phyloP scores from a whole-genome alignment of 2,113 vertebrate genomes.

The Paedocypris sp. region DNA sequence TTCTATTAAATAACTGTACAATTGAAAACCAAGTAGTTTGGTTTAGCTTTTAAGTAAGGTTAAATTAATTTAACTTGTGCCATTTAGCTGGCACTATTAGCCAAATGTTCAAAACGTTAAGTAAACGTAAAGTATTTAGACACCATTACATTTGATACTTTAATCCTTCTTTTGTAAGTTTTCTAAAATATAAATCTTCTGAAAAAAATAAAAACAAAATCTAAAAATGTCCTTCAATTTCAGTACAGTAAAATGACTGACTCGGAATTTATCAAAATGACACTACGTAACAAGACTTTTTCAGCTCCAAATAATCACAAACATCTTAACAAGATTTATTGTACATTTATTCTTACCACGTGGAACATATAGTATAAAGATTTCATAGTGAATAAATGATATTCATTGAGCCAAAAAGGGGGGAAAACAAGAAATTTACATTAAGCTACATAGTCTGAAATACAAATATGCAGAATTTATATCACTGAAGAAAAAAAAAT shows the following conservation, averaged over 20 bases:
- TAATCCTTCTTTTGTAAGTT: no score
- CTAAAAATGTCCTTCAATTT: background rate
- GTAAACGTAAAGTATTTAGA: no score
- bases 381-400: slow-evolving; percentile 99
- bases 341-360: slow-evolving; percentile 99
- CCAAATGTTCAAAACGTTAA: no score
- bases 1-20: no score
- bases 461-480: slow-evolving; percentile 99
- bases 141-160: no score
- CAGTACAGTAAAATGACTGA: background rate
- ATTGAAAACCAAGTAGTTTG: no score
- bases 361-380: slow-evolving; percentile 99
- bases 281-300: background rate
- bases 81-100: no score
- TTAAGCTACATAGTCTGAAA: slow-evolving; percentile 99
- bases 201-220: background rate
- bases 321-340: slow-evolving; percentile 99
- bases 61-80: no score
- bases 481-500: slow-evolving; percentile 87
- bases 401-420: slow-evolving; percentile 99
- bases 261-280: background rate
- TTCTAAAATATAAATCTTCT: background rate
- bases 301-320: slow-evolving; percentile 81
- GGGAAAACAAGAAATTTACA: slow-evolving; percentile 98
- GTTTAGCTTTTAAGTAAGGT: no score